phyloP scores from a whole-genome alignment of 2,113 vertebrate species.

The Uropsilus gracilis region DNA sequence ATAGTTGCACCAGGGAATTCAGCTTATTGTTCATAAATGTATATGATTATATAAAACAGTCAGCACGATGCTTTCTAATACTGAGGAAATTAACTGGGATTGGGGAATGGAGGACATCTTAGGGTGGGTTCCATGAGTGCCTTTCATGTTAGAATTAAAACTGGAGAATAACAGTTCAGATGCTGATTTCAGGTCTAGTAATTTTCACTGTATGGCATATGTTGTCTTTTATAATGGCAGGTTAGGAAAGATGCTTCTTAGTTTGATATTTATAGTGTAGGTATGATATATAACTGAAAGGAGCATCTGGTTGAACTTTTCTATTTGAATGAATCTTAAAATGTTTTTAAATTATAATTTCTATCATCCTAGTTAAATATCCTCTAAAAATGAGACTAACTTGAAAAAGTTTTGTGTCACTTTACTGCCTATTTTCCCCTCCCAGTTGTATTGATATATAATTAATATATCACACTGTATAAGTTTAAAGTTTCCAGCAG shows the following conservation, averaged over 20 bases:
- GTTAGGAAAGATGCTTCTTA: not conserved
- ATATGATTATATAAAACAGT: not conserved
- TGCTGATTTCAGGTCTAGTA: not conserved
- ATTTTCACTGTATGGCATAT: not conserved
- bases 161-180: not conserved
- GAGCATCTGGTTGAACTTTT: not conserved
- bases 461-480: no score
- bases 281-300: not conserved
- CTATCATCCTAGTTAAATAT: constrained; percentile 9
- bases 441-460: no score
- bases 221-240: not conserved
- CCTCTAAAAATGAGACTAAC: no score
- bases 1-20: not conserved
- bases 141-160: not conserved
- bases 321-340: constrained; percentile 3
- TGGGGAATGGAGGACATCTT: not conserved
- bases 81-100: not conserved
- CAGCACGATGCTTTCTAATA: not conserved
- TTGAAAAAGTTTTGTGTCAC: no score
- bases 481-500: no score
- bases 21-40: not conserved
- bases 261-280: not conserved
- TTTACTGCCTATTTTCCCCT: no score
- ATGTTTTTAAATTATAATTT: not conserved
- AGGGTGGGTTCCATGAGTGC: no score